Base-by-base conservation (phyloP, 2,113 vertebrate species). In the Thalassoma bifasciatum region DNA sequence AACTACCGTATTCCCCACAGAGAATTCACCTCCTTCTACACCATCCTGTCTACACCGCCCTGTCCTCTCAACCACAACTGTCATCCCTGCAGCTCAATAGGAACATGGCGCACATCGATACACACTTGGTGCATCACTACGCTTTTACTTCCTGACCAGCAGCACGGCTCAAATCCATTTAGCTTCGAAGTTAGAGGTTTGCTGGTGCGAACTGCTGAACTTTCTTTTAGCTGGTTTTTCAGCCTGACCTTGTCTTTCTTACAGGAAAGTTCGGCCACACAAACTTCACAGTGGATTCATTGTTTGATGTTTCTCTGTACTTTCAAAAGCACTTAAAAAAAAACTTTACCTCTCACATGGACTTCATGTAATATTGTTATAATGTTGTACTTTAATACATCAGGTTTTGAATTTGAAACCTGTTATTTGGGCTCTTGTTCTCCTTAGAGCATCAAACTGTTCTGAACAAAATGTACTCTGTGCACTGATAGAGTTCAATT, bases 21-120 rank as follows among this genome's bases (percentile, higher is more conserved):
- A 54, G 61, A 66, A 61, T 72, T 52, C 81, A 67, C 65, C 51
- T 71, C 58, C 59, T 19, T 37, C 14, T 49, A 69, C 61, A 54
- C 17, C 3, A 7, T 16, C 44, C 44, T 16, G 16, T 46, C n/a
- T n/a, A n/a, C n/a, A 17, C 54, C 40, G 56, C 52, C 60, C 60
- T 36, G 49, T 64, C 53, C 61, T 16, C 54, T 70, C 37, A 10
- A 52, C 42, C 49, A 34, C 16, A 60, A 42, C 59, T 57, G 64
- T 64, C 57, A 54, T 36, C 46, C n/a, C 5, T 34, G 50, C 46
- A 47, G 23, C 57, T 52, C 51, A 36, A 58, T 44, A 8, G 5
- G 36, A 37, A 16, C 63, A n/a, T 1, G 7, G 53, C 59, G 14
- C 40, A 16, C 10, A 6, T 23, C 10, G 54, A 44, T 5, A 30